Evolutionary conservation across 1,140 invertebrate species (phyloP), one percentile per base, ranked within the genome.

Genomic region (Penaeus japonicus): DNA sequence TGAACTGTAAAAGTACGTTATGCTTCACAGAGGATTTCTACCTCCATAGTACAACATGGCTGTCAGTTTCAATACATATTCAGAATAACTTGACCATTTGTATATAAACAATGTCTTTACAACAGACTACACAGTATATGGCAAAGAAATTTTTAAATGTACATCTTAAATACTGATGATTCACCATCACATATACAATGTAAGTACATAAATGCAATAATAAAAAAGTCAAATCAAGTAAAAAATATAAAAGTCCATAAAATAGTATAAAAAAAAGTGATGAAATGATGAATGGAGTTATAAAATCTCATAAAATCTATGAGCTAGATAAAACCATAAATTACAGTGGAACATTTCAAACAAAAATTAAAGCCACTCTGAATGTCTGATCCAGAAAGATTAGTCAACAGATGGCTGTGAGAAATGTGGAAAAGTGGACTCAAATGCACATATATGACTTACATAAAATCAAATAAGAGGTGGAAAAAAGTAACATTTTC

Each of bases 361-460:
- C 75, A 18, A 1, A 53, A 78, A 53, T 15, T 7, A 85, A 32
- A 77, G 73, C 73, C 84, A 85, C 27, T 85, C 84, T 85, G 70
- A 30, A 75, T 77, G n/a, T 85, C 84, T 85, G 78, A 85, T 75
- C 30, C 59, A 77, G n/a, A 32, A 77, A 85, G 84, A 57, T 85
- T 47, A 85, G 84, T 78, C 84, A 57, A 79, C 70, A 85, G 84
- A 85, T 85, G 84, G 78, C 84, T 62, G 5, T 20, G 15, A 47
- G 47, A 47, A 12, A 47, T 12, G 10, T 47, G 10, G 47, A 47
- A 15, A 47, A 47, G 47, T 47, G 47, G 47, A 47, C 15, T 47
- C 47, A 47, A 47, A 47, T 47, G 47, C 47, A n/a, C n/a, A 47
- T 47, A 47, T 12, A 47, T 12, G 47, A 47, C 47, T 10, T 47